Evolutionary conservation across 2,113 vertebrate species (phyloP).

Genomic region (Campylomormyrus tamandua): DNA sequence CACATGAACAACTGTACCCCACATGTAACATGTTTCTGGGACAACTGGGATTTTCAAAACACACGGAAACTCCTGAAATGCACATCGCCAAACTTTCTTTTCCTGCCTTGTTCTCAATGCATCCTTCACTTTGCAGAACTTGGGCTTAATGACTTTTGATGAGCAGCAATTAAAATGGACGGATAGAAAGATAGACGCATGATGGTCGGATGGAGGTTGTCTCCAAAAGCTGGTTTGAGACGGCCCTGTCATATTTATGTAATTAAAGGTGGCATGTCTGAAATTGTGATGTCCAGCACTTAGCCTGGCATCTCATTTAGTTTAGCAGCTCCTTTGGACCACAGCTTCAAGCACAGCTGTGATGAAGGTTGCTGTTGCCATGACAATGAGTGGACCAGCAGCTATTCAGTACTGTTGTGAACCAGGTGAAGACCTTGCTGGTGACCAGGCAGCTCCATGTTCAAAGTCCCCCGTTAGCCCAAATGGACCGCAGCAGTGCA

Average conservation of each 20-base stretch:
- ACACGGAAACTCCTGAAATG: background rate
- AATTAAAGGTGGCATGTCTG: background rate
- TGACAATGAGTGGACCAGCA: background rate
- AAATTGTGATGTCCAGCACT: background rate
- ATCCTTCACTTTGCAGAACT: background rate
- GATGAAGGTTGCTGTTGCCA: background rate
- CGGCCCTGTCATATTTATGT: background rate
- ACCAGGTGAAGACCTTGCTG: conserved; percentile 78
- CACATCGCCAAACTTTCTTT: background rate
- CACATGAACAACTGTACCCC: background rate
- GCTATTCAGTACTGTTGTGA: conserved; percentile 38
- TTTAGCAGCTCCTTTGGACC: background rate
- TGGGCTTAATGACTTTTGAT: background rate
- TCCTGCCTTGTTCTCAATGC: background rate
- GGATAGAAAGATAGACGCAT: background rate
- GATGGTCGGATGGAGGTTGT: background rate
- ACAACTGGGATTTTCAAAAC: background rate
- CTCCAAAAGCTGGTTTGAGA: background rate
- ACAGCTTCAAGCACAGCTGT: background rate
- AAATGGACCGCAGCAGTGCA: background rate
- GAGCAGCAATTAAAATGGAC: background rate
- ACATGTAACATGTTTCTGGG: background rate
- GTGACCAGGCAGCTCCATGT: conserved; percentile 40
- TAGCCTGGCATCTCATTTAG: background rate
- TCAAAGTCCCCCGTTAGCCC: background rate